These are phyloP conservation scores for Dorcus hopei DNA, from an alignment of 2,888 invertebrate species.

Conservation along the genomic window DNA sequence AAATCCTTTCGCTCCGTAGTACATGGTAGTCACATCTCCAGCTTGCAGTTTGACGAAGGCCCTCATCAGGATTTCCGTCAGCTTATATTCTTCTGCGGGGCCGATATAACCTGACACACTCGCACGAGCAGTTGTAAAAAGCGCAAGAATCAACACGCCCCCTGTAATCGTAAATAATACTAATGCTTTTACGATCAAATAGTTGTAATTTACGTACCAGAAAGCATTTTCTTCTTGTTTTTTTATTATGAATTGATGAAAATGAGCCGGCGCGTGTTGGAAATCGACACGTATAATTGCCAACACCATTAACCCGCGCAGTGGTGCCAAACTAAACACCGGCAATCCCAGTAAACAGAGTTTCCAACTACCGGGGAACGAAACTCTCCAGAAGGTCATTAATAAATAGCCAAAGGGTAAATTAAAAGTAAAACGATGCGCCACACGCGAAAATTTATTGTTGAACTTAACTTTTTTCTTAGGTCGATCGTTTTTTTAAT, in stretches of 20 bases:
- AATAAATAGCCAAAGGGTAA: too few relatives aligned
- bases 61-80: slow-evolving; percentile 34
- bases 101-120: slow-evolving; percentile 45
- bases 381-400: too few relatives aligned
- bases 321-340: too few relatives aligned
- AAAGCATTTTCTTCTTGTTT: slow-evolving; percentile 16
- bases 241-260: slow-evolving; percentile 5
- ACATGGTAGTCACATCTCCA: slow-evolving; percentile 64
- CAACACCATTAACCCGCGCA: too few relatives aligned
- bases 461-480: too few relatives aligned
- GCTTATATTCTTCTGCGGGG: slow-evolving; percentile 36
- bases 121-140: slow-evolving; percentile 29
- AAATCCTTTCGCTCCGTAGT: slow-evolving; percentile 73
- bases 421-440: too few relatives aligned
- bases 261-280: slow-evolving; percentile 21
- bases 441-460: too few relatives aligned
- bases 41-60: slow-evolving; percentile 35
- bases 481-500: too few relatives aligned
- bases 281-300: slow-evolving; percentile 20
- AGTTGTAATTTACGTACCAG: slow-evolving; percentile 13
- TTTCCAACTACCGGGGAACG: too few relatives aligned
- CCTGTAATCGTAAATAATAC: slow-evolving; percentile 2
- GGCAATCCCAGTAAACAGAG: too few relatives aligned
- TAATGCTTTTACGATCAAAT: slow-evolving; percentile 1
- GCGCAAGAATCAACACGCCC: slow-evolving; percentile 5